Base-by-base conservation (phyloP, 2,888 invertebrate genomes). In the Tenthredo amoena region DNA sequence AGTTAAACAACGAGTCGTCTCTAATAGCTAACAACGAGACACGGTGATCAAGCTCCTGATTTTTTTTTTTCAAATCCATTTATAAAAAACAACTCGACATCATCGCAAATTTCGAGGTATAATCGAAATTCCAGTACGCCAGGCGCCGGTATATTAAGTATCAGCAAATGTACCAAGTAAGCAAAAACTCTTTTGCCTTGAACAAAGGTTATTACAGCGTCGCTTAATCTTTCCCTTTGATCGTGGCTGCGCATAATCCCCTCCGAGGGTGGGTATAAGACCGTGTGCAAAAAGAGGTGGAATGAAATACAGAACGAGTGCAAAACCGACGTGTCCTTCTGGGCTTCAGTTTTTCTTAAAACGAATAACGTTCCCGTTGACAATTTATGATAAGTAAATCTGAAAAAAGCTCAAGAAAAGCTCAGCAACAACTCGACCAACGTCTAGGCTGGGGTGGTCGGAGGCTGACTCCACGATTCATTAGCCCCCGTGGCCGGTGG, bases 401-500 rank as follows among this genome's bases (percentile, higher is more conserved):
- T 68, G 1, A 18, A 34, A 34, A 68, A 68, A 68, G 68, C 34
- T 68, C 68, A 68, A 68, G 34, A 34, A 68, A 68, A 68, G 68
- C 68, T 68, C 18, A 34, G 68, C 68, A 34, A 34, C 68, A 34
- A 68, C 12, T 68, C 68, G 68, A 68, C 68, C 68, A 76, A 43
- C 40, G 85, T 82, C 86, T 71, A 40, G 62, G 85, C 84, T 86
- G 85, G 85, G 86, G 82, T 79, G 72, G 88, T 79, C 87, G 84
- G 85, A 87, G 34, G 68, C 68, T 34, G 31, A 88, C 89, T 90
- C 90, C 89, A 90, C 90, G 92, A 91, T 92, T 92, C 91, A 91
- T 92, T 92, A 92, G 90, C 92, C 90, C 89, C 91, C 90, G 89
- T 90, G 92, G 91, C 91, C 90, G 90, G 90, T 90, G 91, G 92